Percentiles rank a stretch among this genome's conserved stretches.
phyloP scores from a whole-genome alignment of 2,888 invertebrate genomes.

The Pyralis farinalis region DNA sequence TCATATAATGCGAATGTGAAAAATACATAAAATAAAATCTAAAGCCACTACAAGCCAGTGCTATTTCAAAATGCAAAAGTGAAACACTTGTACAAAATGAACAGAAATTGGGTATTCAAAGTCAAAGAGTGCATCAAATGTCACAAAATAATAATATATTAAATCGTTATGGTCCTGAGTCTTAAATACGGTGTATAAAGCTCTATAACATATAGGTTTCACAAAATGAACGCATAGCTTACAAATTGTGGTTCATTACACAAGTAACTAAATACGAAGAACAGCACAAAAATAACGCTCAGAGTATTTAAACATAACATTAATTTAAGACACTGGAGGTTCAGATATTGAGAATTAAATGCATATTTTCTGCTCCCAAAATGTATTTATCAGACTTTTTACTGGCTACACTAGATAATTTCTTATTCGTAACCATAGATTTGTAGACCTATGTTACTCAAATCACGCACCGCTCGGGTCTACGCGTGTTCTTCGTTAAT shows the following conservation, averaged over 20 bases:
- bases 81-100: constrained; percentile 49
- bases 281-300: constrained; percentile 72
- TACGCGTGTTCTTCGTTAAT: constrained; percentile 20
- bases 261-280: constrained; percentile 61
- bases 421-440: not conserved
- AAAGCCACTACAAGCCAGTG: constrained; percentile 73
- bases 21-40: constrained; percentile 36
- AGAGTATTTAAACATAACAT: constrained; percentile 55
- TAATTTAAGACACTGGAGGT: constrained; percentile 63
- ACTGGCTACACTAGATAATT: constrained; percentile 10
- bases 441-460: too few relatives aligned
- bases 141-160: constrained; percentile 45
- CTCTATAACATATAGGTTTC: constrained; percentile 60
- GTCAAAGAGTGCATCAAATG: constrained; percentile 59
- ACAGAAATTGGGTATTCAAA: constrained; percentile 42
- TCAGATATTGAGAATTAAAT: constrained; percentile 55
- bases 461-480: not conserved
- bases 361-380: constrained; percentile 33
- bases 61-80: constrained; percentile 52
- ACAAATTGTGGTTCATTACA: constrained; percentile 42
- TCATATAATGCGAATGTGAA: constrained; percentile 29
- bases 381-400: constrained; percentile 5
- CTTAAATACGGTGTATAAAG: constrained; percentile 73
- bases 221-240: constrained; percentile 44
- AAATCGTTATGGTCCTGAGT: constrained; percentile 74